Base-by-base conservation (phyloP, 2,797 vertebrate species). In the Tokudaia tokunoshimensis region DNA sequence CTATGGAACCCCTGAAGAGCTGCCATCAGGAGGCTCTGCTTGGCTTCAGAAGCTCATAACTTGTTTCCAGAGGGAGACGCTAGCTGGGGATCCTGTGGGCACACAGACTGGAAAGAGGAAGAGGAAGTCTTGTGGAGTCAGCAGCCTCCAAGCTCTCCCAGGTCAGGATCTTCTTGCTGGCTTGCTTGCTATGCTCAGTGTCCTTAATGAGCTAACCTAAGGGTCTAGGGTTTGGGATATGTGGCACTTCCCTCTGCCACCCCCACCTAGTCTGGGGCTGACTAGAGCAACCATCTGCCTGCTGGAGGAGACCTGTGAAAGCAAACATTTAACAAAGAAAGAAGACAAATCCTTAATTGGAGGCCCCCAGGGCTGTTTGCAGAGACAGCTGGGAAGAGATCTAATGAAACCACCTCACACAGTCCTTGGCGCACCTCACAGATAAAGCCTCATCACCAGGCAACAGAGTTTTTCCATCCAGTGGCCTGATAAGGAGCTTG, bases 321-420 rank as follows among this genome's bases (percentile, higher is more conserved):
- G 75, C 83, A 96, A 97, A 97, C 96, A 96, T 97, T 93, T 97
- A 94, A 76, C 55, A 34, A 70, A 89, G 84, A 89, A 91, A 80
- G 94, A 95, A 96, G 94, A 89, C 96, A 91, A 92, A 84, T 70
- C 89, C 72, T 95, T 98, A 96, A 97, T 97, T 97, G 95, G 92
- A 85, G 70, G 96, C 92, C 85, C 37, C 94, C 0, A 41, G 91
- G 89, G 96, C 93, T 97, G 95, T 98, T 97, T 98, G 94, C 52
- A 0, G 91, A 97, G 92, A 85, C 97, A 95, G 96, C 94, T 92
- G 96, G 96, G 89, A 92, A 50, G 63, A 95, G 91, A 81, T 63
- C 91, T 96, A 95, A 97, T 80, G 96, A 97, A 95, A 96, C 88
- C 61, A 31, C 85, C 82, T 63, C 17, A 0, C 2, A 0, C 57